These are phyloP conservation scores for Brotogeris chrysoptera DNA, from an alignment of 2,797 vertebrate species.

Conservation along the genomic window DNA sequence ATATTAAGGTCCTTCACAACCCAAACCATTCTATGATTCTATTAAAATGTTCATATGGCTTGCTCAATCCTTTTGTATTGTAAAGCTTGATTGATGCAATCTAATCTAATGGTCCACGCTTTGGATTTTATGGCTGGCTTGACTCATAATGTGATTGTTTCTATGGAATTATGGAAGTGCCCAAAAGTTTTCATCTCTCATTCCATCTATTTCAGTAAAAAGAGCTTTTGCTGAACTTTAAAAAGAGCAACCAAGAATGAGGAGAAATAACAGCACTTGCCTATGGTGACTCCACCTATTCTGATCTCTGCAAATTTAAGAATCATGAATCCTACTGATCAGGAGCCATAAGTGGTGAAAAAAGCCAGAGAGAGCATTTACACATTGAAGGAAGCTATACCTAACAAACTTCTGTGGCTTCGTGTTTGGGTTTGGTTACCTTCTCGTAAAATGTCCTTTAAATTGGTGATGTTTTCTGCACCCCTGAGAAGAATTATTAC, in stretches of 20 bases:
- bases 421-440: neutral
- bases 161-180: neutral
- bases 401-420: neutral
- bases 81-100: neutral
- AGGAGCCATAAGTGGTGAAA: neutral
- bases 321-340: neutral
- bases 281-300: rapidly evolving
- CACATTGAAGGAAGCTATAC: neutral
- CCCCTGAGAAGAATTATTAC: neutral
- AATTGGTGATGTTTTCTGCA: neutral
- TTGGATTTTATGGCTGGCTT: neutral
- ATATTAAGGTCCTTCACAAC: too few relatives aligned
- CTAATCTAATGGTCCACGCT: neutral
- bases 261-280: neutral
- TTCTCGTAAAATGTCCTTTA: neutral
- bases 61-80: neutral
- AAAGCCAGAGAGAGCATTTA: neutral
- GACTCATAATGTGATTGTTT: neutral
- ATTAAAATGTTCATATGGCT: neutral
- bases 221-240: neutral
- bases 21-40: too few relatives aligned
- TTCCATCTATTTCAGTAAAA: neutral
- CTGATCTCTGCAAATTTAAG: neutral
- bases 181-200: neutral
- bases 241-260: neutral